These are phyloP conservation scores for Ochropacha duplaris DNA, from an alignment of 2,888 invertebrate genomes.

Conservation along the genomic window DNA sequence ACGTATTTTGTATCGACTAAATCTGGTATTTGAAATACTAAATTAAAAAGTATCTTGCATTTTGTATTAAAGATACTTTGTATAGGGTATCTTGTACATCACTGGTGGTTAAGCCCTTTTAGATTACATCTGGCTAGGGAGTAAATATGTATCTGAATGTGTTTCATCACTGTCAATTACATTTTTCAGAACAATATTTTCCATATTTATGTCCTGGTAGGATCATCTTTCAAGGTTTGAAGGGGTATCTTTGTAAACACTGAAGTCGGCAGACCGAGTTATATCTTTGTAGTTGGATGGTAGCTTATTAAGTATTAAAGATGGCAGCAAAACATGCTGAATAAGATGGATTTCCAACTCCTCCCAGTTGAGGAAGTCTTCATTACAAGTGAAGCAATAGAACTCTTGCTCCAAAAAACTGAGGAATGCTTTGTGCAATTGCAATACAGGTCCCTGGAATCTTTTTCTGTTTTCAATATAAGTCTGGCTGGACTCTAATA, in stretches of 20 bases:
- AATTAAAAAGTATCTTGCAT: too few relatives aligned
- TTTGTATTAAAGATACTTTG: too few relatives aligned
- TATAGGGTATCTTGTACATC: too few relatives aligned
- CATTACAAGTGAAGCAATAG: slow-evolving; percentile 78
- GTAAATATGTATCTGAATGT: slow-evolving; percentile 50
- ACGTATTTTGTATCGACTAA: too few relatives aligned
- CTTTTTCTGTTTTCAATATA: slow-evolving; percentile 25
- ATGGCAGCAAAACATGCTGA: slow-evolving; percentile 82
- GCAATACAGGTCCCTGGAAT: slow-evolving; percentile 51
- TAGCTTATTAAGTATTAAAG: slow-evolving; percentile 72
- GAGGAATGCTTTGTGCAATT: too few relatives aligned
- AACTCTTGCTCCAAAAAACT: slow-evolving; percentile 64
- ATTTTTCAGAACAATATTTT: slow-evolving; percentile 66
- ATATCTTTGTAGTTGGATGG: slow-evolving; percentile 80
- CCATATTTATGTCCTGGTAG: slow-evolving; percentile 41
- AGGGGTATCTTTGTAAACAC: slow-evolving; percentile 19
- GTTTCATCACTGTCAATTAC: slow-evolving; percentile 48
- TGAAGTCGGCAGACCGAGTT: slow-evolving; percentile 68
- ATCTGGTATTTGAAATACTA: too few relatives aligned
- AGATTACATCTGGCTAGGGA: slow-evolving; percentile 64
- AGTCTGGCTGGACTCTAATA: too few relatives aligned
- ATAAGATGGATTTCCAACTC: slow-evolving; percentile 79
- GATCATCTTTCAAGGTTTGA: slow-evolving; percentile 43
- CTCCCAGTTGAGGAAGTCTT: slow-evolving; percentile 71
- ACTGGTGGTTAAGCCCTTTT: slow-evolving; percentile 66